A percentile compares a stretch with the other conserved stretches of the same genome.
phyloP scores from a whole-genome alignment of 2,888 invertebrate genomes.

The Sipunculus nudus region DNA sequence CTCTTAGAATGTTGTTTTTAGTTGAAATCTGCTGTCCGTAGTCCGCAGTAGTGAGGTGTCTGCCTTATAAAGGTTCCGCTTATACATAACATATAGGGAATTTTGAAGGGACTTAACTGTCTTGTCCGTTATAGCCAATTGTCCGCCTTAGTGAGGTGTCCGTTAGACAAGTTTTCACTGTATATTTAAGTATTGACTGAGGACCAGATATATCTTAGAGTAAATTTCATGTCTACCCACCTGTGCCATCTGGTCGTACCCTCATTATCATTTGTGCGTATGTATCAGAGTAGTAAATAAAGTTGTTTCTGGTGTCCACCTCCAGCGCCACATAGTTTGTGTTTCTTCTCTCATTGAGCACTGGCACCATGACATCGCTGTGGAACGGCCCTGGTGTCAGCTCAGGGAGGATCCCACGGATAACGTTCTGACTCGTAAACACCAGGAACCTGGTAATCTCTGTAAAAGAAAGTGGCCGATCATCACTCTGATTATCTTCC shows the following conservation, averaged over 20 bases:
- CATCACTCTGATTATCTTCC: too few relatives aligned
- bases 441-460: slow-evolving; percentile 88
- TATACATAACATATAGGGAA: too few relatives aligned
- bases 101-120: too few relatives aligned
- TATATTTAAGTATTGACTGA: too few relatives aligned
- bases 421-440: slow-evolving; percentile 92
- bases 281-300: slow-evolving; percentile 97
- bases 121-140: too few relatives aligned
- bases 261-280: slow-evolving; percentile 69
- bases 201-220: background rate
- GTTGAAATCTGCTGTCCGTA: too few relatives aligned
- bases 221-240: slow-evolving; percentile 10
- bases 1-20: too few relatives aligned
- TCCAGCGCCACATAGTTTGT: slow-evolving; percentile 95
- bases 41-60: too few relatives aligned
- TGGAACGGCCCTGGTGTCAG: slow-evolving; percentile 66
- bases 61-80: too few relatives aligned
- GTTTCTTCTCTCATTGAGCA: slow-evolving; percentile 82
- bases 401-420: too few relatives aligned
- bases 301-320: slow-evolving; percentile 86
- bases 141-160: too few relatives aligned
- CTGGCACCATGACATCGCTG: slow-evolving; percentile 86
- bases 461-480: slow-evolving; percentile 49
- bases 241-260: slow-evolving; percentile 77
- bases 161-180: too few relatives aligned